phyloP scores from a whole-genome alignment of 2,888 invertebrate species.

The Amblyjoppa proteus region DNA sequence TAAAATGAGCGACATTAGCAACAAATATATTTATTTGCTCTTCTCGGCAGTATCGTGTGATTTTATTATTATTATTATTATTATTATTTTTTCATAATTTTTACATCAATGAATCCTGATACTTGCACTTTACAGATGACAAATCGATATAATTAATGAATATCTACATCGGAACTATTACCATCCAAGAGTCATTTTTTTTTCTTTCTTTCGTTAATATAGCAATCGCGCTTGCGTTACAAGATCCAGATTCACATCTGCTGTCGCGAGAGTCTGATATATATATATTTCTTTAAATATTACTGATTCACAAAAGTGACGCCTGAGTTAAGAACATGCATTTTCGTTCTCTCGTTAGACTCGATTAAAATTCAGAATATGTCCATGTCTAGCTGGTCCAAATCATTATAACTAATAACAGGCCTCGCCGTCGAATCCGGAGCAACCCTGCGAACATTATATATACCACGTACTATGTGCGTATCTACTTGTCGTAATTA shows the following conservation, averaged over 20 bases:
- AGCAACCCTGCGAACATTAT: slow-evolving; percentile 82
- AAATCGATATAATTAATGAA: slow-evolving; percentile 34
- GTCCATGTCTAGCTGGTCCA: slow-evolving; percentile 95
- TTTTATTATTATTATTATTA: slow-evolving; percentile 31
- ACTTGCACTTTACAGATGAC: slow-evolving; percentile 31
- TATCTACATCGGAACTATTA: slow-evolving; percentile 34
- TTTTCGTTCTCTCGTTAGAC: neutral
- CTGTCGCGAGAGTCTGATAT: slow-evolving; percentile 28
- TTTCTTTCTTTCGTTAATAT: slow-evolving; percentile 31
- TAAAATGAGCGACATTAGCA: slow-evolving; percentile 77
- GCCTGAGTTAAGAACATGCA: neutral
- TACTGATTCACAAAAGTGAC: neutral
- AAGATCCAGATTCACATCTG: slow-evolving; percentile 63
- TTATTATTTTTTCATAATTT: slow-evolving; percentile 4
- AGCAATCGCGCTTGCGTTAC: slow-evolving; percentile 38
- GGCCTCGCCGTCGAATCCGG: slow-evolving; percentile 87
- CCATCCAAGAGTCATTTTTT: slow-evolving; percentile 28
- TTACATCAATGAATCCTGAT: slow-evolving; percentile 39
- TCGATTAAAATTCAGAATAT: slow-evolving; percentile 87
- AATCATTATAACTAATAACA: slow-evolving; percentile 95
- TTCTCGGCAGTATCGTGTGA: slow-evolving; percentile 52
- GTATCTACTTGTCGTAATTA: slow-evolving; percentile 6
- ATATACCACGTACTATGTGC: slow-evolving; percentile 65
- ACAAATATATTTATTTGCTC: slow-evolving; percentile 80
- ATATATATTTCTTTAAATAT: neutral